phyloP scores from a whole-genome alignment of 2,797 vertebrate genomes.

The Alosa sapidissima region DNA sequence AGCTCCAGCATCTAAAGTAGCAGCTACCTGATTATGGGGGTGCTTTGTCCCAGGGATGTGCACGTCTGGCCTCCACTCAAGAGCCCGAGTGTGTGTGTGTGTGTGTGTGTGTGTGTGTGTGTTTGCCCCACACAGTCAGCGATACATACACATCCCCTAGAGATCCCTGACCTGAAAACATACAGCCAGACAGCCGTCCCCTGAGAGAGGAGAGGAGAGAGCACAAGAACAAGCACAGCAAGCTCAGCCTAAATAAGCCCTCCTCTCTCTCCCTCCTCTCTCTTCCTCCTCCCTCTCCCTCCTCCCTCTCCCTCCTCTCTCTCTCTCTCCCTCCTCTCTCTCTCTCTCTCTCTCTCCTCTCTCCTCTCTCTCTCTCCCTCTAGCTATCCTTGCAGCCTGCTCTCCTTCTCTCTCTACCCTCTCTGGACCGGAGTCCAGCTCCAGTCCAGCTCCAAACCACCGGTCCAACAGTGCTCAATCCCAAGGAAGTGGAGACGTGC shows the following conservation, averaged over 20 bases:
- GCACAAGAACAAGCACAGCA: not conserved
- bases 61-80: not conserved
- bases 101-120: not conserved
- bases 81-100: not conserved
- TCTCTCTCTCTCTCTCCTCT: not conserved
- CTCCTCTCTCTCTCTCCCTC: not conserved
- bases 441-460: not conserved
- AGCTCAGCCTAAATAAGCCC: not conserved
- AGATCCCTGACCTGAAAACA: conserved; percentile 23
- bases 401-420: not conserved
- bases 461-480: not conserved
- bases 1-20: conserved; percentile 37
- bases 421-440: not conserved
- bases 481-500: not conserved
- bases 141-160: conserved; percentile 1
- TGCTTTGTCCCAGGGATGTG: conserved; percentile 14
- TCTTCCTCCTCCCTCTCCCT: too few species aligned
- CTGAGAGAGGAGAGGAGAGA: not conserved
- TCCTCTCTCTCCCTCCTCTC: not conserved
- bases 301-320: not conserved
- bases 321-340: not conserved
- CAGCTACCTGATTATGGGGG: conserved; percentile 37
- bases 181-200: conserved; percentile 2
- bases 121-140: not conserved
- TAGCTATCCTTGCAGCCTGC: not conserved